Evolutionary conservation across 2,888 invertebrate genomes (phyloP).

Genomic region (Oxyscelio sp.): DNA sequence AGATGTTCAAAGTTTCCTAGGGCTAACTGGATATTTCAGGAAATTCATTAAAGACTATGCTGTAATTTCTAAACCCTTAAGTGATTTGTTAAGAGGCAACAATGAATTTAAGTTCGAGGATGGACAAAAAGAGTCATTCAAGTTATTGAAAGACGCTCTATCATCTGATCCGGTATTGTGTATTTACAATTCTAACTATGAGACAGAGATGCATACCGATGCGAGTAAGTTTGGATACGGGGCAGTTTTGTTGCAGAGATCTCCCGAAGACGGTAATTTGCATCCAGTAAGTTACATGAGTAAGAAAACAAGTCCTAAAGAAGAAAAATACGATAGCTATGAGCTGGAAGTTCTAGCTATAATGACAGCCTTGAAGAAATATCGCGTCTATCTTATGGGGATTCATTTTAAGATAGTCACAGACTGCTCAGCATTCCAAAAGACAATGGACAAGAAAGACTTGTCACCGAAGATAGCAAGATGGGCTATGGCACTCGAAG

Average conservation of each 20-base stretch:
- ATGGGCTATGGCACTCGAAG: too few species aligned
- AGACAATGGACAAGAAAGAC: too few species aligned
- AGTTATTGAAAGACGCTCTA: background rate
- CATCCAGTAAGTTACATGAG: slow-evolving; percentile 70
- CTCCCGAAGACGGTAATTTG: slow-evolving; percentile 40
- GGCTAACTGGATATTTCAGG: slow-evolving; percentile 30
- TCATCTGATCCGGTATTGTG: slow-evolving; percentile 71
- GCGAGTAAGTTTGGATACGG: slow-evolving; percentile 70
- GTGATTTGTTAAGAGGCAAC: slow-evolving; percentile 74
- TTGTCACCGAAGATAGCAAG: too few species aligned
- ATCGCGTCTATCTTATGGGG: too few species aligned
- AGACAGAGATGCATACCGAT: slow-evolving; percentile 70
- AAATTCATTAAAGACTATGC: slow-evolving; percentile 24
- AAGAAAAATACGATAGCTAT: slow-evolving; percentile 78
- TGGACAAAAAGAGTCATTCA: slow-evolving; percentile 29
- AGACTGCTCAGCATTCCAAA: too few species aligned
- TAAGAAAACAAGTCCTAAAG: slow-evolving; percentile 66
- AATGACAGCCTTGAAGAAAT: too few species aligned
- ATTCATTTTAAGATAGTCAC: too few species aligned
- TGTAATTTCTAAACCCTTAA: slow-evolving; percentile 75
- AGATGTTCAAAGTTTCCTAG: slow-evolving; percentile 52
- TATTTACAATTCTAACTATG: slow-evolving; percentile 66
- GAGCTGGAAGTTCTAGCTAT: too few species aligned
- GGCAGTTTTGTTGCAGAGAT: slow-evolving; percentile 66
- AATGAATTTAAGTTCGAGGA: slow-evolving; percentile 57